Conservation (phyloP, 2,113 vertebrate species). For the Phylloscopus trochiloides region DNA sequence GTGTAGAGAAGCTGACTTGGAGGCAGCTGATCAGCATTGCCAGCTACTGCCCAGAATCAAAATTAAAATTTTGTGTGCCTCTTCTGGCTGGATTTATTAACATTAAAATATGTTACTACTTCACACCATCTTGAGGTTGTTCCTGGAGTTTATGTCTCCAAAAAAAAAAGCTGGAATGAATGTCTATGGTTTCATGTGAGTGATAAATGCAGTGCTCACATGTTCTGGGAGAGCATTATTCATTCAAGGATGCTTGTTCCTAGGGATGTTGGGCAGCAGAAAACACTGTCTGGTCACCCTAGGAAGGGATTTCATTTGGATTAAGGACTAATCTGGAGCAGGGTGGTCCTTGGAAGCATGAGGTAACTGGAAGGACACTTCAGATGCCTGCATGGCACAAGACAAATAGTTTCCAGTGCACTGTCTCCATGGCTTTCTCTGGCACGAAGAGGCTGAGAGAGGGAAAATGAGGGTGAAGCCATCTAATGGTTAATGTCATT, state of each 20-base stretch:
- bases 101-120: background rate
- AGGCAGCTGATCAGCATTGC: background rate
- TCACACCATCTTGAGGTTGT: background rate
- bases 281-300: background rate
- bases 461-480: background rate
- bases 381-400: slow-evolving; percentile 9
- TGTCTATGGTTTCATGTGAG: background rate
- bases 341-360: slow-evolving; percentile 12
- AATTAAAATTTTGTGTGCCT: background rate
- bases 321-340: background rate
- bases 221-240: background rate
- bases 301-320: slow-evolving; percentile 14
- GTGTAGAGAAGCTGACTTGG: background rate
- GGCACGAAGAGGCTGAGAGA: background rate
- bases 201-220: background rate
- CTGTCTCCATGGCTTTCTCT: background rate
- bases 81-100: background rate
- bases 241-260: background rate
- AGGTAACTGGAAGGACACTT: slow-evolving; percentile 5
- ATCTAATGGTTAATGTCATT: slow-evolving; percentile 57
- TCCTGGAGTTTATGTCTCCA: background rate
- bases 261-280: background rate
- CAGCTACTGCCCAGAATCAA: background rate
- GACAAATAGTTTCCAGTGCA: background rate
- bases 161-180: background rate